A percentile compares a stretch with the other conserved stretches of the same genome.
Evolutionary conservation across 2,113 vertebrate species (phyloP).

Genomic region (Psettodes erumei): DNA sequence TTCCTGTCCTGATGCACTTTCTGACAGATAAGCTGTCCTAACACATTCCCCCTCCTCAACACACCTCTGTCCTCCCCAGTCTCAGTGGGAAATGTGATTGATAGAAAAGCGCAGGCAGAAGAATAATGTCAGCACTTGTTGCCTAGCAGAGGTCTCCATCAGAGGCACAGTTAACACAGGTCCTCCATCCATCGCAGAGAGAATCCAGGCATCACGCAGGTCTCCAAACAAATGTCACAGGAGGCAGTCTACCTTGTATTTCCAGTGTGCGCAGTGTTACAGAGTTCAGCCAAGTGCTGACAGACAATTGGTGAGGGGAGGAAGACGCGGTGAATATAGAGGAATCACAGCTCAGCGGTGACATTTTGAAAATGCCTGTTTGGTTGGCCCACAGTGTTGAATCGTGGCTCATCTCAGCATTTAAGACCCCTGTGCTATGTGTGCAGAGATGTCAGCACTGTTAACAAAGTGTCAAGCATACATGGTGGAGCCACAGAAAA

Average conservation of each 20-base stretch:
- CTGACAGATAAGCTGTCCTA: conserved; percentile 70
- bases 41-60: conserved; percentile 28
- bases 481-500: conserved; percentile 38
- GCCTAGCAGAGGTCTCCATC: conserved; percentile 68
- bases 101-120: conserved; percentile 65
- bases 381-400: conserved; percentile 34
- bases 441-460: conserved; percentile 44
- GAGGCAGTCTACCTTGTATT: conserved; percentile 57
- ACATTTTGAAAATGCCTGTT: conserved; percentile 68
- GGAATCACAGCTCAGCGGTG: conserved; percentile 59
- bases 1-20: conserved; percentile 60
- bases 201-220: conserved; percentile 60
- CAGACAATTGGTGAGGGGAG: conserved; percentile 47
- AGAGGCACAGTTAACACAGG: conserved; percentile 50
- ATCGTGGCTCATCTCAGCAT: conserved; percentile 23
- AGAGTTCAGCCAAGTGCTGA: conserved; percentile 59
- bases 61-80: conserved; percentile 55
- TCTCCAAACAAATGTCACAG: conserved; percentile 74
- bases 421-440: conserved; percentile 36
- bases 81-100: conserved; percentile 68
- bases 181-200: conserved; percentile 50
- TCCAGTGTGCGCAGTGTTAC: conserved; percentile 32
- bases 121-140: conserved; percentile 72
- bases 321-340: conserved; percentile 48
- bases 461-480: conserved; percentile 47